Base-by-base conservation (phyloP, 2,888 invertebrate species). In the Argyresthia goedartella region DNA sequence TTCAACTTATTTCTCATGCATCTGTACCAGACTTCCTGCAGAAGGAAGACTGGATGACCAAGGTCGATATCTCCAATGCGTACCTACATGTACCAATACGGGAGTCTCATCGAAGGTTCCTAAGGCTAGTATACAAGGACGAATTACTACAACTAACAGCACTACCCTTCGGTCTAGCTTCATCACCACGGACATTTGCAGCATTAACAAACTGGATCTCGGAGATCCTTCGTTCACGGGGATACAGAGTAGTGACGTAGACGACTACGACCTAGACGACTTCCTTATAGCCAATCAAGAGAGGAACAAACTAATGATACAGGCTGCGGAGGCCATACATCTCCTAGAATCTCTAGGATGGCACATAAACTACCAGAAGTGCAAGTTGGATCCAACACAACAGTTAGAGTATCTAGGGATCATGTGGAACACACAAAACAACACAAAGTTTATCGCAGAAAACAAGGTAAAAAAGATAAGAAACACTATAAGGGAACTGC, bases 31-130 rank as follows among this genome's bases (percentile, higher is more conserved):
- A 42, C 42, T n/a, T 42, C 42, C 13, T 42, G 42, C 42, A n/a
- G n/a, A 11, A 15, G 1, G 14, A 46, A 11, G 53, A 59, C 41
- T 57, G 52, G 53, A 4, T 55, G 52, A 52, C 50, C 10, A 57
- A 57, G 33, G 53, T 53, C 42, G 54, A 57, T 33, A 8, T 57
- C 6, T 44, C 47, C 1, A 52, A 56, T n/a, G 56, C 56, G 4
- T 57, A 55, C 36, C 52, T 55, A 13, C 55, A 56, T 16, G 8
- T 56, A 15, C 36, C 50, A 42, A 51, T 54, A 4, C 13, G 39
- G 16, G 45, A 44, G 10, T n/a, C 42, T 6, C 53, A 56, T 36
- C 14, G 54, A 11, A 45, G 50, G 0, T 56, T 56, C 25, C 52
- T 56, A 8, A 10, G 51, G 15, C 10, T 56, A n/a, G 8, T 39